A percentile compares a stretch with the other conserved stretches of the same genome.
Conservation (phyloP, 2,797 vertebrate species). For the Clarias laeviceps region DNA sequence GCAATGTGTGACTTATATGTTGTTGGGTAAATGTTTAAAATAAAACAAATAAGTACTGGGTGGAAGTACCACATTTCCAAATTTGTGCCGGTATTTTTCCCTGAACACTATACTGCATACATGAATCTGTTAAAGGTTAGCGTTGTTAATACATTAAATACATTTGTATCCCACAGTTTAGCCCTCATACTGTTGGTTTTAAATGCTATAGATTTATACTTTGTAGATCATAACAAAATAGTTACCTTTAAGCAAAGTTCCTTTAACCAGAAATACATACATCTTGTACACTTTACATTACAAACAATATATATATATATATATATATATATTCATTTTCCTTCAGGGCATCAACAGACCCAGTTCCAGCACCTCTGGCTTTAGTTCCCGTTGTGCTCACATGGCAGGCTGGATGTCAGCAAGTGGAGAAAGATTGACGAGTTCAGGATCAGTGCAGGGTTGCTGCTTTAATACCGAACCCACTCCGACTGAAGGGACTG, state of each 20-base stretch:
- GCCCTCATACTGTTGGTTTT: conserved; percentile 38
- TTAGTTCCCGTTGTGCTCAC: conserved; percentile 27
- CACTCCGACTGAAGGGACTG: conserved; percentile 94
- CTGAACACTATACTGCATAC: conserved; percentile 21
- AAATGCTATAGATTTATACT: conserved; percentile 46
- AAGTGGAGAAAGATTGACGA: neutral
- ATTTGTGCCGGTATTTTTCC: conserved; percentile 2
- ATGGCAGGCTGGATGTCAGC: conserved; percentile 21
- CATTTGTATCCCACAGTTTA: conserved; percentile 35
- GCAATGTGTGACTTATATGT: neutral
- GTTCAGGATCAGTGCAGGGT: conserved; percentile 65
- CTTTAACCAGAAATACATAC: conserved; percentile 43
- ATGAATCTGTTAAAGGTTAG: conserved; percentile 15
- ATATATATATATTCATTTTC: neutral
- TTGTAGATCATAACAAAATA: conserved; percentile 36
- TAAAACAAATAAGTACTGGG: neutral
- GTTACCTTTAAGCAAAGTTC: conserved; percentile 36
- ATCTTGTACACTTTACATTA: conserved; percentile 35
- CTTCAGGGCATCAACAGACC: conserved; percentile 15
- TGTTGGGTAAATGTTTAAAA: neutral
- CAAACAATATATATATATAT: conserved; percentile 21
- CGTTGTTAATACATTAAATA: conserved; percentile 6
- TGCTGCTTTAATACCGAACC: conserved; percentile 84
- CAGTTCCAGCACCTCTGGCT: conserved; percentile 17
- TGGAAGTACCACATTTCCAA: neutral